Evolutionary conservation across 2,797 vertebrate genomes (phyloP).

Genomic region (Lithobates sylvaticus): DNA sequence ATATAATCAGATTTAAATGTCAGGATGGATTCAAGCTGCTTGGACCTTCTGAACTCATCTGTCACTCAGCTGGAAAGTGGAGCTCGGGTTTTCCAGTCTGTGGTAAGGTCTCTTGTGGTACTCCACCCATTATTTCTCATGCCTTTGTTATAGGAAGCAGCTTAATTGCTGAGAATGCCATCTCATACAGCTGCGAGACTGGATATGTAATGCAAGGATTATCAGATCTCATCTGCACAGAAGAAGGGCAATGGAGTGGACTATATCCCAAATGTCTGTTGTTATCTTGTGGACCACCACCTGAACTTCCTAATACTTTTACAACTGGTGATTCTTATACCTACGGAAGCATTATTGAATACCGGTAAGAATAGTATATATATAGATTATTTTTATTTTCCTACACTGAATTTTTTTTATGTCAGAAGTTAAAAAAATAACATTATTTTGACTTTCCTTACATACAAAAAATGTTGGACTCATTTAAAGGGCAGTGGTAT

Average conservation of each 20-base stretch:
- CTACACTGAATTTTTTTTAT: no score
- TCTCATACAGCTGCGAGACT: constrained; percentile 86
- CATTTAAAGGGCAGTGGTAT: no score
- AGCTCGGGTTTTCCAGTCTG: constrained; percentile 88
- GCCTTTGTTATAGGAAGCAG: constrained; percentile 84
- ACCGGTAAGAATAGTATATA: constrained; percentile 82
- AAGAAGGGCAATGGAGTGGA: constrained; percentile 85
- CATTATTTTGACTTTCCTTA: no score
- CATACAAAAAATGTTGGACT: no score
- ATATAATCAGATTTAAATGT: constrained; percentile 81
- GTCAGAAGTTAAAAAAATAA: no score
- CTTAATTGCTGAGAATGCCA: constrained; percentile 77
- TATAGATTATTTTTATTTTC: not conserved
- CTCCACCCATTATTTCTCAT: constrained; percentile 83
- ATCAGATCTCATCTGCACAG: constrained; percentile 84
- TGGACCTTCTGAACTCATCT: constrained; percentile 84
- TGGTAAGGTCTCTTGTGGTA: constrained; percentile 81
- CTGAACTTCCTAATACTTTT: constrained; percentile 79
- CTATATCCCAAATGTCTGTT: constrained; percentile 87
- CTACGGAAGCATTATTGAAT: constrained; percentile 85
- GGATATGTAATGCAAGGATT: constrained; percentile 84
- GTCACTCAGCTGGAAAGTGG: constrained; percentile 88
- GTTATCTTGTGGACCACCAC: constrained; percentile 88
- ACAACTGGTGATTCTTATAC: constrained; percentile 78
- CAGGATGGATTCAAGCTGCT: constrained; percentile 85